Conservation (phyloP, 2,888 invertebrate genomes). For the Petrolisthes manimaculis region DNA sequence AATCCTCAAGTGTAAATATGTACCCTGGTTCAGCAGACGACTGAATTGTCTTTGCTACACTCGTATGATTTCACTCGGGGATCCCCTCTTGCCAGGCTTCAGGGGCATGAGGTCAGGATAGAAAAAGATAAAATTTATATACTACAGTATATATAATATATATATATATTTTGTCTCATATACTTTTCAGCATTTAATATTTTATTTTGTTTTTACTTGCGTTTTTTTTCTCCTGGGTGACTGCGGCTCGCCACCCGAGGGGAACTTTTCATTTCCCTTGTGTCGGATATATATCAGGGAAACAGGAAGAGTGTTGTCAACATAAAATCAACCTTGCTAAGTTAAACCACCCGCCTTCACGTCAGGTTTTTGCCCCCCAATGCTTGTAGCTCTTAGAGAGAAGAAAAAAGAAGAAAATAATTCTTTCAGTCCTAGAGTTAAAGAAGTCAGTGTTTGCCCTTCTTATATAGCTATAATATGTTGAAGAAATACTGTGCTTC, state of each 20-base stretch:
- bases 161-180: too few relatives aligned
- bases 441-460: conserved; percentile 61
- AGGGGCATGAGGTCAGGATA: too few relatives aligned
- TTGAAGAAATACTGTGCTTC: conserved; percentile 60
- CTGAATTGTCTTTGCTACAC: conserved; percentile 16
- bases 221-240: conserved; percentile 55
- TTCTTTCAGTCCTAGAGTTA: conserved; percentile 58
- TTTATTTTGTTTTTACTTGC: conserved; percentile 20
- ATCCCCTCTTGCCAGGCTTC: conserved; percentile 35
- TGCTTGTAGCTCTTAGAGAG: conserved; percentile 57
- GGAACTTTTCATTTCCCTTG: conserved; percentile 35
- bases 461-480: conserved; percentile 63
- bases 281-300: conserved; percentile 42
- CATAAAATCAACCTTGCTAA: conserved; percentile 41
- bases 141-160: too few relatives aligned
- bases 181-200: too few relatives aligned
- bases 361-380: conserved; percentile 53
- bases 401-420: conserved; percentile 9
- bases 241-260: conserved; percentile 44
- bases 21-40: conserved; percentile 48
- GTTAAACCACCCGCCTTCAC: conserved; percentile 51
- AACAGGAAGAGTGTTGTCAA: conserved; percentile 27
- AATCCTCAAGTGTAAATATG: conserved; percentile 59
- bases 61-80: too few relatives aligned
- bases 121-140: too few relatives aligned